A percentile compares a stretch with the other conserved stretches of the same genome.
These are phyloP conservation scores for Philereme transversata DNA, from an alignment of 2,888 invertebrate species.

Conservation along the genomic window DNA sequence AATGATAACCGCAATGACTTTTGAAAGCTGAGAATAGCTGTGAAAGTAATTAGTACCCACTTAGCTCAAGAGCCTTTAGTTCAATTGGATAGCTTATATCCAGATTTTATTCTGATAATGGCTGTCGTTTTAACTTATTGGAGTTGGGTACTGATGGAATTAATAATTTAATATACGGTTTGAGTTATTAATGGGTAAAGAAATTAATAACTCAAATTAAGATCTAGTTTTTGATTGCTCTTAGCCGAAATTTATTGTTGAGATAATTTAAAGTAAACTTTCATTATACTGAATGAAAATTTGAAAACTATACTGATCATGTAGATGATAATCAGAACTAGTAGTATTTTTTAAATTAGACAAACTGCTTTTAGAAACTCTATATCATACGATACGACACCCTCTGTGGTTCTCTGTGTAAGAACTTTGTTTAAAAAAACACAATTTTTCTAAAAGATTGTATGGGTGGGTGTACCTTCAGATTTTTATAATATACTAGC, in stretches of 20 bases:
- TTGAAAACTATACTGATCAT: too few relatives aligned
- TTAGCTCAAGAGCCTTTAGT: conserved; percentile 5
- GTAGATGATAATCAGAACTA: too few relatives aligned
- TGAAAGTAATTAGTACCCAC: conserved; percentile 23
- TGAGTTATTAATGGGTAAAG: background rate
- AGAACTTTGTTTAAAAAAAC: too few relatives aligned
- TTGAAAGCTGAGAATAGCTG: conserved; percentile 9
- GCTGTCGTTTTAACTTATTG: conserved; percentile 6
- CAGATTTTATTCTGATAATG: conserved; percentile 10
- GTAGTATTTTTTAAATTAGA: too few relatives aligned
- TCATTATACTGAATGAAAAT: too few relatives aligned
- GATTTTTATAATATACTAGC: too few relatives aligned
- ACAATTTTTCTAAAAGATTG: too few relatives aligned
- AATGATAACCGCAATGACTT: conserved; percentile 20
- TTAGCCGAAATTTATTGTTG: background rate
- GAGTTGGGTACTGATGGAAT: conserved; percentile 3
- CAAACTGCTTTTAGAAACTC: too few relatives aligned
- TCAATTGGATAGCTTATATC: conserved; percentile 12
- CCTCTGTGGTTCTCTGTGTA: too few relatives aligned
- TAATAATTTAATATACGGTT: background rate
- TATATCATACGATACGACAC: too few relatives aligned
- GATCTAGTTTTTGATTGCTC: background rate
- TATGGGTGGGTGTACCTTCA: too few relatives aligned
- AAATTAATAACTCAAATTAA: background rate
- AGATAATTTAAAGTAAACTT: too few relatives aligned